Evolutionary conservation across 2,113 vertebrate species (phyloP).

Genomic region (Ailurus styani): DNA sequence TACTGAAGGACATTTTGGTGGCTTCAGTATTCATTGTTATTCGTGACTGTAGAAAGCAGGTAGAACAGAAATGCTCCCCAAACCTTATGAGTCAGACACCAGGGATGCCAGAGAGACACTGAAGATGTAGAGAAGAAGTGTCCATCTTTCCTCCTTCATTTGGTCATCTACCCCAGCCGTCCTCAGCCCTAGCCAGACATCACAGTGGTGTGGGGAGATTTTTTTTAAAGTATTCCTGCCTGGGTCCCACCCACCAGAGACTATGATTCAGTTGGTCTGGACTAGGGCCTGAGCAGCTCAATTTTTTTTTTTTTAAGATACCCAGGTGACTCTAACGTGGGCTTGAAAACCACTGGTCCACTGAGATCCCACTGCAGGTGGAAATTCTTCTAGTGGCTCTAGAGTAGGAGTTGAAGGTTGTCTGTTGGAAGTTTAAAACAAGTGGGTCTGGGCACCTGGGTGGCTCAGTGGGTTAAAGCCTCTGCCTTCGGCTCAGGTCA

Average conservation of each 20-base stretch:
- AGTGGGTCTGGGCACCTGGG: background rate
- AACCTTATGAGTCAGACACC: background rate
- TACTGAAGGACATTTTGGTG: background rate
- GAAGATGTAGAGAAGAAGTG: background rate
- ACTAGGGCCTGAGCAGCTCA: background rate
- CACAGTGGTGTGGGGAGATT: background rate
- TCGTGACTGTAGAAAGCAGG: background rate
- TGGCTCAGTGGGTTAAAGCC: too few relatives aligned
- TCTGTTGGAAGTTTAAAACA: background rate
- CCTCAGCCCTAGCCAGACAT: background rate
- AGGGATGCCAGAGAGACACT: background rate
- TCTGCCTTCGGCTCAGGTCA: too few relatives aligned
- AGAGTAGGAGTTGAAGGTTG: background rate
- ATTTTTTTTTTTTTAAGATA: background rate
- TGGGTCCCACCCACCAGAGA: background rate
- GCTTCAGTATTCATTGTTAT: background rate
- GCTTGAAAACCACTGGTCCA: background rate
- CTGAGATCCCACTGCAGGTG: background rate
- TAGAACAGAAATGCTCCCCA: background rate
- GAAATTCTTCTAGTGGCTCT: background rate
- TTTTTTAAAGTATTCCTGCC: background rate
- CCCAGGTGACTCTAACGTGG: background rate
- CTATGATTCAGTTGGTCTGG: background rate
- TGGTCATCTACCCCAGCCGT: background rate
- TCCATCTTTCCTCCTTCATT: background rate